Conservation (phyloP, 2,797 vertebrate genomes). For the Macropus fuliginosus region DNA sequence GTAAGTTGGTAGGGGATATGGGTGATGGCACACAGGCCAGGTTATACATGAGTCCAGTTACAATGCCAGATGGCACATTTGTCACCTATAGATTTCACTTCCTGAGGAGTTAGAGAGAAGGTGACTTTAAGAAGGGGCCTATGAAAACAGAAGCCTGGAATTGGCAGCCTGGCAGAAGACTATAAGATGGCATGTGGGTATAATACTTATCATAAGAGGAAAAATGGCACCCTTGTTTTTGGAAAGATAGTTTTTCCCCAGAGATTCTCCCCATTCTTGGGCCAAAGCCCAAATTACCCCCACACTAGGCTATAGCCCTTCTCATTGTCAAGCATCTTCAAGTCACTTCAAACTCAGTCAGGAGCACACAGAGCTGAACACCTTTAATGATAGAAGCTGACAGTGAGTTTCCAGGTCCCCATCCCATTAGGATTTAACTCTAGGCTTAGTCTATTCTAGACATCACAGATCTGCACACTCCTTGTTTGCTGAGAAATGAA, state of each 20-base stretch:
- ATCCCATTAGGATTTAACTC: not conserved
- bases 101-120: not conserved
- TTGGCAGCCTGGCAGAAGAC: not conserved
- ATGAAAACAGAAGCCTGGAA: not conserved
- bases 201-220: not conserved
- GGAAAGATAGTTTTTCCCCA: not conserved
- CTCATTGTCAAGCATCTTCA: not conserved
- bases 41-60: not conserved
- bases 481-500: not conserved
- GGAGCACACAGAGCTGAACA: not conserved
- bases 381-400: not conserved
- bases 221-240: not conserved
- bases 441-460: not conserved
- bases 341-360: not conserved
- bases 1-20: not conserved
- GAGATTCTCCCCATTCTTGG: not conserved
- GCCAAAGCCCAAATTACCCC: not conserved
- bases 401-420: not conserved
- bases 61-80: not conserved
- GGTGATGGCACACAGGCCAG: not conserved
- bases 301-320: accelerated
- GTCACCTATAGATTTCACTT: not conserved
- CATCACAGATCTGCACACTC: not conserved
- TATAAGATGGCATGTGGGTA: not conserved
- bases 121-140: not conserved